Conservation (phyloP, 2,888 invertebrate genomes). For the Crematogaster levior region DNA sequence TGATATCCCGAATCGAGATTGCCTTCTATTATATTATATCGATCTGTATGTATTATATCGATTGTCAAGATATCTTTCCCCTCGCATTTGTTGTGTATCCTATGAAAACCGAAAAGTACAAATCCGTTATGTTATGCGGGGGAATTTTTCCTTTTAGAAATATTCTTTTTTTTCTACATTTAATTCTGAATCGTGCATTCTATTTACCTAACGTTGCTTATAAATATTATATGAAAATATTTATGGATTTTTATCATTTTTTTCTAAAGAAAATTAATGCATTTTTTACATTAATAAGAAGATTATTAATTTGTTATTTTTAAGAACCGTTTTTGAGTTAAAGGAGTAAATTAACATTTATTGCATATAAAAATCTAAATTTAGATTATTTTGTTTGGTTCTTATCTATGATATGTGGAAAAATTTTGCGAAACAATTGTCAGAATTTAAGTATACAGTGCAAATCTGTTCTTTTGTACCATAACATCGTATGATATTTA, state of each 20-base stretch:
- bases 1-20: neutral
- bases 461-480: neutral
- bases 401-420: neutral
- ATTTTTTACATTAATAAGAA: neutral
- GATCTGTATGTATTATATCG: conserved; percentile 75
- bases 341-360: neutral
- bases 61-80: conserved; percentile 71
- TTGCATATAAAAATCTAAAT: neutral
- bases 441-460: neutral
- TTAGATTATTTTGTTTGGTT: neutral
- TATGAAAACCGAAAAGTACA: conserved; percentile 9
- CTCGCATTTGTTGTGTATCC: neutral
- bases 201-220: neutral
- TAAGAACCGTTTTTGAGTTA: neutral
- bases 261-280: neutral
- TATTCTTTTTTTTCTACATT: neutral
- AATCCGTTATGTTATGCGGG: neutral
- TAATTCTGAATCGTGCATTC: neutral
- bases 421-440: neutral
- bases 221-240: neutral
- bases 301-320: neutral
- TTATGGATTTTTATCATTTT: neutral
- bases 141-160: neutral
- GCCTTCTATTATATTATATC: conserved; percentile 56
- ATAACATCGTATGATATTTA: neutral